These are phyloP conservation scores for Petrocephalus microphthalmus DNA, from an alignment of 2,113 vertebrate species.

Conservation along the genomic window DNA sequence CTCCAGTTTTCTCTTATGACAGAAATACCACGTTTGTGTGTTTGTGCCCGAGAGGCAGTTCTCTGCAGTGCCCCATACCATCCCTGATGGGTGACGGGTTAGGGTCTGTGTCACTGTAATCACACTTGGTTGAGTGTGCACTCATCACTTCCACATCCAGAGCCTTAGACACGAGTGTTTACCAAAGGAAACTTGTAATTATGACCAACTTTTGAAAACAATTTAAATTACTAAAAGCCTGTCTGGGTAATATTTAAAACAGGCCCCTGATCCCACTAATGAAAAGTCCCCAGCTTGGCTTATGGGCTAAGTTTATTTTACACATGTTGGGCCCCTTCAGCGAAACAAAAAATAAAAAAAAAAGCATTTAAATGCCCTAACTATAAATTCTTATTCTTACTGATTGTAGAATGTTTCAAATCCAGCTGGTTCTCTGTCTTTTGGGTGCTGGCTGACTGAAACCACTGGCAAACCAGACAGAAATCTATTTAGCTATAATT, in stretches of 20 bases:
- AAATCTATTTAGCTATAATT: neutral
- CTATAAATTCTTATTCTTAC: neutral
- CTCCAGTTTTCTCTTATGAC: neutral
- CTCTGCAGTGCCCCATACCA: neutral
- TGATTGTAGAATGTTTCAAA: neutral
- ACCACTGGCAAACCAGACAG: neutral
- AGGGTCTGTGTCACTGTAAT: neutral
- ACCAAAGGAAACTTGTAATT: neutral
- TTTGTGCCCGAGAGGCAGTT: neutral
- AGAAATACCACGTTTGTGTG: neutral
- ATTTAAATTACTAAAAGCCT: neutral
- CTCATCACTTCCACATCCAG: neutral
- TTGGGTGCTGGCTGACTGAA: neutral
- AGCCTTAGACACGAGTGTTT: neutral
- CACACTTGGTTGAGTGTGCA: neutral
- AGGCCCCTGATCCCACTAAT: neutral
- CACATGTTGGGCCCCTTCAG: neutral
- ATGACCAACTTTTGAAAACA: neutral
- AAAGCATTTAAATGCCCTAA: neutral
- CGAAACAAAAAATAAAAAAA: neutral
- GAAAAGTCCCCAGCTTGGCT: neutral
- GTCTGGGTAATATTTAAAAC: neutral
- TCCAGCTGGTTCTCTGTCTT: neutral
- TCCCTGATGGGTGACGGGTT: neutral
- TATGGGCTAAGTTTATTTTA: neutral